Conservation (phyloP, 2,113 vertebrate genomes). For the Vireo altiloquus region DNA sequence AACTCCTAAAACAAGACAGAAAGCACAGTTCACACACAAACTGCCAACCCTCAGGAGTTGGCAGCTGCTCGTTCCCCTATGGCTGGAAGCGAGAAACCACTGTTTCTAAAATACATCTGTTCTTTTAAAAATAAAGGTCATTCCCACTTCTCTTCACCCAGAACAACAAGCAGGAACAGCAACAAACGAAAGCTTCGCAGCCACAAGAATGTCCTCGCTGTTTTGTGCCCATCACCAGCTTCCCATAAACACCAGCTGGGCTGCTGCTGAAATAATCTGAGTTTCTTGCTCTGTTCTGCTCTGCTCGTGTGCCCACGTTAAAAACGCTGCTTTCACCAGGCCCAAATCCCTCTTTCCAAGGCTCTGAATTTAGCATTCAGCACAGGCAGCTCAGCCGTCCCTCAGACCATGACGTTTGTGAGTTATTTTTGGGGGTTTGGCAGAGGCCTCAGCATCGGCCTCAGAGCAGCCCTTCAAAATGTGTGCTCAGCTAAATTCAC, state of each 20-base stretch:
- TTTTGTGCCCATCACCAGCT: neutral
- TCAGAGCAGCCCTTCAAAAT: conserved; percentile 45
- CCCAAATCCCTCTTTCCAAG: neutral
- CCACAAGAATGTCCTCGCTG: conserved; percentile 22
- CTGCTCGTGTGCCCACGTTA: neutral
- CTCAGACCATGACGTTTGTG: conserved; percentile 24
- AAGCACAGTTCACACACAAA: neutral
- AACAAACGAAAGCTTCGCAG: neutral
- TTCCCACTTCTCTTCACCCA: neutral
- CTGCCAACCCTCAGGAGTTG: neutral
- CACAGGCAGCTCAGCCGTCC: conserved; percentile 18
- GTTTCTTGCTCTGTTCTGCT: neutral
- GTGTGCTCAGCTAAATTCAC: conserved; percentile 63
- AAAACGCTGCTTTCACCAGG: conserved; percentile 4
- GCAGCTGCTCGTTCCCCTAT: neutral
- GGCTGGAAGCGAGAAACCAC: neutral
- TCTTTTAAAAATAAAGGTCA: neutral
- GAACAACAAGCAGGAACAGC: neutral
- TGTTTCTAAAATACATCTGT: neutral
- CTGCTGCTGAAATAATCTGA: neutral
- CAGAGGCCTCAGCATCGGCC: conserved; percentile 24
- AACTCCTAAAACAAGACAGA: neutral
- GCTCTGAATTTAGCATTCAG: conserved; percentile 18
- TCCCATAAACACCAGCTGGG: conserved; percentile 2
- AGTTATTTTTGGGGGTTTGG: conserved; percentile 63